These are phyloP conservation scores for Rhinolophus sinicus DNA, from an alignment of 2,113 vertebrate species.

Conservation along the genomic window DNA sequence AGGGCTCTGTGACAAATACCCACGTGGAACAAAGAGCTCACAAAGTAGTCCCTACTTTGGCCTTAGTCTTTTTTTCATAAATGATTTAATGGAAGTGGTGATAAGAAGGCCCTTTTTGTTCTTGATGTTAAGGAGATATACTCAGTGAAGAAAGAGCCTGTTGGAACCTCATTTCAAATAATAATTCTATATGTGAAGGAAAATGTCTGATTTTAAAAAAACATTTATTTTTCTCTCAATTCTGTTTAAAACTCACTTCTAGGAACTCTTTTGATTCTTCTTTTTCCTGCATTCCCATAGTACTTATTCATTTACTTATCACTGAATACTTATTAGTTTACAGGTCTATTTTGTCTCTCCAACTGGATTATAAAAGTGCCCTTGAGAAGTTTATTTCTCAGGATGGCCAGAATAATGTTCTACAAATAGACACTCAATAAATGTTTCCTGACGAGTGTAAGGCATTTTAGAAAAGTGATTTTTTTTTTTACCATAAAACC, in stretches of 20 bases:
- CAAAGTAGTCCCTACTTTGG: not conserved
- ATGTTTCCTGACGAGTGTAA: constrained; percentile 42
- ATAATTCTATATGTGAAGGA: constrained; percentile 16
- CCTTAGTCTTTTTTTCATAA: not conserved
- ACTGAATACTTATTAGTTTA: constrained; percentile 34
- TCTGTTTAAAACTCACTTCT: constrained; percentile 29
- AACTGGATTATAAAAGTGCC: constrained; percentile 54
- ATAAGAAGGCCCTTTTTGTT: constrained; percentile 8
- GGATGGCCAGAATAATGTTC: constrained; percentile 54
- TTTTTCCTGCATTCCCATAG: not conserved
- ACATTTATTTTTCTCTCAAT: not conserved
- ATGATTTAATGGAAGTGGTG: not conserved
- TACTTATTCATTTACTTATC: constrained; percentile 10
- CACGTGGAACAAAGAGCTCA: not conserved
- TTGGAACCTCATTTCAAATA: constrained; percentile 6
- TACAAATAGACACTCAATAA: constrained; percentile 68
- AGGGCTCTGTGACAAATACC: not conserved
- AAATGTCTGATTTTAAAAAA: not conserved
- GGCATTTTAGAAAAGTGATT: constrained; percentile 49
- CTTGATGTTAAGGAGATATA: not conserved
- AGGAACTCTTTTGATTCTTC: not conserved
- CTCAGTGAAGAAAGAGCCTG: not conserved
- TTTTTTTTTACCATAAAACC: constrained; percentile 57
- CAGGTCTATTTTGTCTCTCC: constrained; percentile 59
- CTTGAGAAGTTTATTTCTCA: constrained; percentile 66